Base-by-base conservation (phyloP, 2,888 invertebrate species). In the Diaperis boleti region DNA sequence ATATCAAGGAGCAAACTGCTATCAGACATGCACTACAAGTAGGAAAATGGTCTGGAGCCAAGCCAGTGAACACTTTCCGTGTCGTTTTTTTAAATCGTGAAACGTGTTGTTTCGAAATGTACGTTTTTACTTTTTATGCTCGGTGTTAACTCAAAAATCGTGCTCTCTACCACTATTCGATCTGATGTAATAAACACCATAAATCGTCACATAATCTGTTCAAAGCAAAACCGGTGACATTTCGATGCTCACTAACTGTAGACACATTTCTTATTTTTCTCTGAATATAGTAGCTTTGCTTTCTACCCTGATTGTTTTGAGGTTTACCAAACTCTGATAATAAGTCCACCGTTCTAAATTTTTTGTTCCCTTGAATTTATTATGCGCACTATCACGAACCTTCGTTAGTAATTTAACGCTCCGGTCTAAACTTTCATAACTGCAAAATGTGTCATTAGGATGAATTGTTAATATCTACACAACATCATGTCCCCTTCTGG, bases 31-130 rank as follows among this genome's bases (percentile, higher is more conserved):
- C 50, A 63, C 52, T 45, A 39, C 47, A 45, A 45, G 37, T 42
- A 44, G 14, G 49, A 62, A 62, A 37, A 52, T 29, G 29, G 29
- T 57, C 44, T 63, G 57, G 63, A 63, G 52, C 39, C 29, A 57
- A 59, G 57, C 62, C 63, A 63, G 52, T 52, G 56, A 55, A 29
- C 35, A 50, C 33, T 63, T 57, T 52, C 55, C 15, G 37, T 52
- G 14, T 29, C 37, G 45, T 57, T 45, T 57, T 62, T 57, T 22
- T 39, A 17, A 52, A 59, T 63, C 54, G 39, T 63, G 37, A 37
- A 52, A 63, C 63, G 63, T 63, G 63, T 52, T 63, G 54, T 63
- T 63, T 62, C 54, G 20, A 63, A 63, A 52, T 50, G 63, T 59
- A 35, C 42, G 44, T 52, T 60, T 52, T 60, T 49, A 47, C 56